phyloP scores from a whole-genome alignment of 2,888 invertebrate genomes.

The Dryococelus australis region DNA sequence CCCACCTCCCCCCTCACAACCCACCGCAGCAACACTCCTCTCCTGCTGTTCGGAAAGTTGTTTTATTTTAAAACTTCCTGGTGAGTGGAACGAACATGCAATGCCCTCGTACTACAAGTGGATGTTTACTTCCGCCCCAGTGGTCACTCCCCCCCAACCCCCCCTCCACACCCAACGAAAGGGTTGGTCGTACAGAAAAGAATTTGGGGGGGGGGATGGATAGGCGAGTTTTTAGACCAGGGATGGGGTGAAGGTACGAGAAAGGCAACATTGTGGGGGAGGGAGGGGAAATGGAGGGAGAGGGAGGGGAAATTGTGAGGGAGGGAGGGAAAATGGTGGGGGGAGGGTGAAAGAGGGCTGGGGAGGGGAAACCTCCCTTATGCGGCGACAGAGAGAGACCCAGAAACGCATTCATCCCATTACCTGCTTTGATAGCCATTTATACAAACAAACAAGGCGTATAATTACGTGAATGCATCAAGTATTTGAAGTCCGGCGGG shows the following conservation, averaged over 20 bases:
- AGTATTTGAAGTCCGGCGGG: background rate
- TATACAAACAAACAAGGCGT: constrained; percentile 28
- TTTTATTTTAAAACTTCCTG: background rate
- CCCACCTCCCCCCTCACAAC: background rate
- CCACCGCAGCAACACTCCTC: background rate
- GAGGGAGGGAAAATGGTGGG: background rate
- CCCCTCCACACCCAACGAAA: no score
- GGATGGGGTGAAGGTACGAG: no score
- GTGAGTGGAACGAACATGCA: background rate
- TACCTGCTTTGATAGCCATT: constrained; percentile 17
- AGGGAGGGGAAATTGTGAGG: no score
- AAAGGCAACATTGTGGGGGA: background rate
- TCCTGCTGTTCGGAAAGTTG: background rate
- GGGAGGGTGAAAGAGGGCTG: background rate
- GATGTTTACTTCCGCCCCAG: constrained; percentile 12
- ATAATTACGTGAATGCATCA: constrained; percentile 23
- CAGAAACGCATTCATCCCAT: background rate
- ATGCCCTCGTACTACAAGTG: constrained; percentile 28
- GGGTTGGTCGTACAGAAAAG: no score
- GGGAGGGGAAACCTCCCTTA: no score
- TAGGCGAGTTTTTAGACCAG: background rate
- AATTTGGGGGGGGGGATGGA: background rate
- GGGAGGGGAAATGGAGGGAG: no score
- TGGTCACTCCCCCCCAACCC: background rate
- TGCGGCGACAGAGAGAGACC: background rate